Percentiles rank a stretch among this genome's conserved stretches.
Evolutionary conservation across 2,888 invertebrate species (phyloP).

Genomic region (Masnerella sp.): DNA sequence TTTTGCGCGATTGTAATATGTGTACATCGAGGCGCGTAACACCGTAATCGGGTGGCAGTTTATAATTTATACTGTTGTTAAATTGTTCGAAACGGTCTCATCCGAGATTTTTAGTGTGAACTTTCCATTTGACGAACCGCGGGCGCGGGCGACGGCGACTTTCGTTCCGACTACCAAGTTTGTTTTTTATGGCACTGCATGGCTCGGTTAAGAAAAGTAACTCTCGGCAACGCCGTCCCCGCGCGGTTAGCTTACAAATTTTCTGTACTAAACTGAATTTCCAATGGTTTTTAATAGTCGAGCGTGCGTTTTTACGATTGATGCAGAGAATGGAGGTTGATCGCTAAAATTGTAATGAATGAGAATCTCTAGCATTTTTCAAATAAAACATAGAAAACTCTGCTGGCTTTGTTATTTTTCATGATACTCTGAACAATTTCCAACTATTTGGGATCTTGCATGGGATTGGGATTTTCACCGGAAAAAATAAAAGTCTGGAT

Average conservation of each 20-base stretch:
- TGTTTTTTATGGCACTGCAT: too few species aligned
- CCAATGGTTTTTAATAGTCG: slow-evolving; percentile 35
- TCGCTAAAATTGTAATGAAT: slow-evolving; percentile 51
- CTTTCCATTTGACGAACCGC: slow-evolving; percentile 32
- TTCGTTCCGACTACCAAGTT: too few species aligned
- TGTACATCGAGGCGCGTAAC: slow-evolving; percentile 11
- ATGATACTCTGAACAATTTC: too few species aligned
- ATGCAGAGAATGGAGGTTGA: slow-evolving; percentile 24
- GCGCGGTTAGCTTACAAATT: too few species aligned
- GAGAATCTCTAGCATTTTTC: slow-evolving; percentile 49
- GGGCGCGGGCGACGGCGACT: slow-evolving; percentile 18
- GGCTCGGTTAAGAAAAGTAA: too few species aligned
- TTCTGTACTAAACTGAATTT: too few species aligned
- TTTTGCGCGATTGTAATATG: not conserved
- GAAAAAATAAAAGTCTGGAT: too few species aligned
- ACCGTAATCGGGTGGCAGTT: slow-evolving; percentile 44
- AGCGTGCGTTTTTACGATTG: slow-evolving; percentile 38
- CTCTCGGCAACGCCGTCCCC: too few species aligned
- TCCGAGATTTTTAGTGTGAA: slow-evolving; percentile 26
- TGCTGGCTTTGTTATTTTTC: slow-evolving; percentile 2
- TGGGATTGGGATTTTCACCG: too few species aligned
- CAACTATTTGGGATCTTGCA: too few species aligned
- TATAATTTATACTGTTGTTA: slow-evolving; percentile 58
- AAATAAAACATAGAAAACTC: slow-evolving; percentile 42
- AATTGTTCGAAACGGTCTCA: slow-evolving; percentile 45